phyloP scores from a whole-genome alignment of 2,797 vertebrate species.

The Poecilia velifera region DNA sequence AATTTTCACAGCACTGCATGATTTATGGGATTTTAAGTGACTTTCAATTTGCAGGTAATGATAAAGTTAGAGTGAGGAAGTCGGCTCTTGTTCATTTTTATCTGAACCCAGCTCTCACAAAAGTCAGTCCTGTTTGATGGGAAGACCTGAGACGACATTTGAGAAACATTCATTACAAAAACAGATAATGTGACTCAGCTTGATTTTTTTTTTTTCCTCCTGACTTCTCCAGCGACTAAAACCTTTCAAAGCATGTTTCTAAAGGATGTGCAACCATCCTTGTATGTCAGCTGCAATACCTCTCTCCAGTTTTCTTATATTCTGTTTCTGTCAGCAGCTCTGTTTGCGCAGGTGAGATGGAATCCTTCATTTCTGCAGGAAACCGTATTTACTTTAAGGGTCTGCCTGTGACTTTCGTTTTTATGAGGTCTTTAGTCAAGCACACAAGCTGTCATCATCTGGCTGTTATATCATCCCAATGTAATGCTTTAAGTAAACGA shows the following conservation, averaged over 20 bases:
- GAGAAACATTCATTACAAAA: conserved; percentile 22
- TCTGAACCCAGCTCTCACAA: conserved; percentile 14
- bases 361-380: conserved; percentile 49
- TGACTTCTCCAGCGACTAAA: conserved; percentile 9
- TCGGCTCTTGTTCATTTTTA: conserved; percentile 13
- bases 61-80: conserved; percentile 15
- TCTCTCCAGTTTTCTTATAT: neutral
- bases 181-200: conserved; percentile 12
- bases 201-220: conserved; percentile 29
- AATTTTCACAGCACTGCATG: neutral
- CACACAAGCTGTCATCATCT: conserved; percentile 45
- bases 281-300: conserved; percentile 17
- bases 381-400: conserved; percentile 34
- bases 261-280: conserved; percentile 19
- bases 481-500: conserved; percentile 60
- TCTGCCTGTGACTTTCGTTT: conserved; percentile 24
- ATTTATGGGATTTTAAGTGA: conserved; percentile 9
- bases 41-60: conserved; percentile 19
- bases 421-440: conserved; percentile 57
- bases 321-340: conserved; percentile 9
- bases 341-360: conserved; percentile 47
- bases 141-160: conserved; percentile 23
- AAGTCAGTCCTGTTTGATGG: conserved; percentile 6
- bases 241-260: conserved; percentile 35
- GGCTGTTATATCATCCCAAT: conserved; percentile 49